Percentiles rank a stretch among this genome's conserved stretches.
Conservation (phyloP, 92 coral and sea anemone genomes). For the Scolanthus callimorphus region DNA sequence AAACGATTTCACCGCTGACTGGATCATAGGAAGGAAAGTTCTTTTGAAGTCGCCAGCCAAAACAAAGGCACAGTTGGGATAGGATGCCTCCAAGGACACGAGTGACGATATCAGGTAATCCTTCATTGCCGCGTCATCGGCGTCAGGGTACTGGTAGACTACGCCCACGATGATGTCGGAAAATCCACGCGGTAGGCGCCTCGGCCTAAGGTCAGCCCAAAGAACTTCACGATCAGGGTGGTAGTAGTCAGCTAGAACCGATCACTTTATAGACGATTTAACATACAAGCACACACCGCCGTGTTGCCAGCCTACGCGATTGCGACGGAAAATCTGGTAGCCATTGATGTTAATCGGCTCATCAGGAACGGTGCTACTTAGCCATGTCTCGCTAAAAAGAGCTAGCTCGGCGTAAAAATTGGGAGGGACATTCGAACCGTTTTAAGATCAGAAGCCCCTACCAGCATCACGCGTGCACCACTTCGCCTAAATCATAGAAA, state of each 20-base stretch:
- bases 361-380: conserved; percentile 35
- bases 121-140: conserved; percentile 45
- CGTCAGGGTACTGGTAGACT: conserved; percentile 52
- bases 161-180: conserved; percentile 49
- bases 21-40: conserved; percentile 23
- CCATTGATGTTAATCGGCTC: conserved; percentile 35
- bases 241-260: conserved; percentile 26
- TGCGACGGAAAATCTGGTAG: conserved; percentile 32
- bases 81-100: conserved; percentile 37
- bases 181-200: conserved; percentile 53
- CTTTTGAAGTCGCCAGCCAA: conserved; percentile 52
- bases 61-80: conserved; percentile 48
- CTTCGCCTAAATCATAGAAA: too few relatives aligned
- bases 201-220: conserved; percentile 42
- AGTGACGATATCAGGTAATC: conserved; percentile 40
- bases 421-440: too few relatives aligned
- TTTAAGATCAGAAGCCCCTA: conserved; percentile 8
- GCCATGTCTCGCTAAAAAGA: conserved; percentile 48
- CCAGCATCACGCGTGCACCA: too few relatives aligned
- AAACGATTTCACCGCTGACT: conserved; percentile 51
- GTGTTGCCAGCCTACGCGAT: conserved; percentile 31
- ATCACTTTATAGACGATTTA: conserved; percentile 38
- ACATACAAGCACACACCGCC: conserved; percentile 51
- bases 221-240: conserved; percentile 39
- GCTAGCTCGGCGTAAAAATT: too few relatives aligned